These are phyloP conservation scores for Silurus aristotelis DNA, from an alignment of 2,797 vertebrate species.

Conservation along the genomic window DNA sequence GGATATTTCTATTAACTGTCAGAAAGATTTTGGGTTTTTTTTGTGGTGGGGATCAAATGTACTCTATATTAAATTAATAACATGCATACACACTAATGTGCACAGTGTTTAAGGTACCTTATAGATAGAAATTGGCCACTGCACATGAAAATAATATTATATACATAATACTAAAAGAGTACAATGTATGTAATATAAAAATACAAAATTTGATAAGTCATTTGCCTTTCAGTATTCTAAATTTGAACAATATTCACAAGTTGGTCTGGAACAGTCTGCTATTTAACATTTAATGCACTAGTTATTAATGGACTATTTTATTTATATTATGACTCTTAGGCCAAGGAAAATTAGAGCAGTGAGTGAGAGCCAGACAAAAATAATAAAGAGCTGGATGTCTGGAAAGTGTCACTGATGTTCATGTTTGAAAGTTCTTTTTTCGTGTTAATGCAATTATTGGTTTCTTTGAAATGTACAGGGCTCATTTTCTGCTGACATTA, in stretches of 20 bases:
- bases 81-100: not conserved
- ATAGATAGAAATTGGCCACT: not conserved
- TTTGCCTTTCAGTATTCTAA: not conserved
- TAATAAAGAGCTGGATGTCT: slow-evolving; percentile 9
- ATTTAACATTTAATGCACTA: not conserved
- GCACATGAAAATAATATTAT: not conserved
- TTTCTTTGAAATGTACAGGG: slow-evolving; percentile 22
- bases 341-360: not conserved
- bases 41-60: not conserved
- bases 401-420: not conserved
- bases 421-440: slow-evolving; percentile 17
- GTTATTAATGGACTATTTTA: not conserved
- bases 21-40: not conserved
- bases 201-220: not conserved
- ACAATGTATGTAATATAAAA: not conserved
- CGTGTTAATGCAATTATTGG: slow-evolving; percentile 2
- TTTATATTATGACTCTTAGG: not conserved
- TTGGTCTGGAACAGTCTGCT: not conserved
- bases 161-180: not conserved
- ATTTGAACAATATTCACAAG: not conserved
- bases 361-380: slow-evolving; percentile 8
- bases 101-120: not conserved
- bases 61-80: not conserved
- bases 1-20: not conserved
- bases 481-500: not conserved